phyloP scores from a whole-genome alignment of 2,797 vertebrate genomes.

The Scleropages formosus region DNA sequence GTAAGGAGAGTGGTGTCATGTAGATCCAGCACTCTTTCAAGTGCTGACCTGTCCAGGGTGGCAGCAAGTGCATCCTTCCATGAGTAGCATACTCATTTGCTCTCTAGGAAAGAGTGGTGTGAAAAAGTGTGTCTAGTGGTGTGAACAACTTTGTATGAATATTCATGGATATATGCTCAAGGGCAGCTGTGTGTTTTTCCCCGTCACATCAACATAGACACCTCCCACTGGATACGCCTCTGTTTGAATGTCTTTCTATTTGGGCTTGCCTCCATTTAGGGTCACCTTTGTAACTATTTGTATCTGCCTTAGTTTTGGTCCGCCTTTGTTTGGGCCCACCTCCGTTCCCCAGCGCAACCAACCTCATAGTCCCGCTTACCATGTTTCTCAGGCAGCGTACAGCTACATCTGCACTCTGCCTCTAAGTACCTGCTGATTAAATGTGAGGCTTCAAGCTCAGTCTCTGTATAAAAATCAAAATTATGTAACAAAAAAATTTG shows the following conservation, averaged over 20 bases:
- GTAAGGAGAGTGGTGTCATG: neutral
- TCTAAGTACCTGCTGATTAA: too few species aligned
- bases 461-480: neutral
- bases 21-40: neutral
- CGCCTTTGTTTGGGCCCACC: neutral
- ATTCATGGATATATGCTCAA: conserved; percentile 18
- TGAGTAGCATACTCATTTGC: neutral
- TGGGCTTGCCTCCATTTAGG: neutral
- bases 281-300: neutral
- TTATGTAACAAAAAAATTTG: neutral
- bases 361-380: conserved; percentile 26
- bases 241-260: neutral
- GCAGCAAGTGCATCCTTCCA: neutral
- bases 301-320: neutral
- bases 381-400: neutral
- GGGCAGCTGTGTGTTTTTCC: conserved; percentile 2
- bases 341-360: conserved; percentile 20
- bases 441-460: too few species aligned
- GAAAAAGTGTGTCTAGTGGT: too few species aligned
- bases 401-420: neutral
- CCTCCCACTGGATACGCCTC: neutral
- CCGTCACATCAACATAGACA: too few species aligned
- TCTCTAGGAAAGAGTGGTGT: neutral
- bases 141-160: conserved; percentile 18
- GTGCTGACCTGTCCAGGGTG: conserved; percentile 1